Conservation (phyloP, 2,888 invertebrate species). For the Serrognathus titanus region DNA sequence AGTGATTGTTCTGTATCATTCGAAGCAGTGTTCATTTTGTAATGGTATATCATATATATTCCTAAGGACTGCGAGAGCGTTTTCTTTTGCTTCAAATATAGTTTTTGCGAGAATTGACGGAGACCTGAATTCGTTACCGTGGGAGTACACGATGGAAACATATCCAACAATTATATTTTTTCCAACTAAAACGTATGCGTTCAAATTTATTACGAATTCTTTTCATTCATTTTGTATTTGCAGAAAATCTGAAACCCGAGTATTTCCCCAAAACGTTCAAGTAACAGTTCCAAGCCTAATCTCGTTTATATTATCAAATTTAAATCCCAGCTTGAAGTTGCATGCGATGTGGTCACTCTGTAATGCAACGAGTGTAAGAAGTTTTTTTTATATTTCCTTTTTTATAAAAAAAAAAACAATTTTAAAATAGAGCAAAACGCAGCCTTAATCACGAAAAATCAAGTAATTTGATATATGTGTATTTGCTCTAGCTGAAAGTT, state of each 20-base stretch:
- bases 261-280: constrained; percentile 62
- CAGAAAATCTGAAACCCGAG: constrained; percentile 68
- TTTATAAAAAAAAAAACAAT: neutral
- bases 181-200: constrained; percentile 57
- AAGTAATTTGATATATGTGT: too few relatives aligned
- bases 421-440: neutral
- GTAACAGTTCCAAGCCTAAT: constrained; percentile 65
- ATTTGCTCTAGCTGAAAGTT: neutral
- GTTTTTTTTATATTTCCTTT: neutral
- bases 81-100: constrained; percentile 53
- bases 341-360: constrained; percentile 57
- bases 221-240: constrained; percentile 24
- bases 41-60: constrained; percentile 66
- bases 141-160: constrained; percentile 76
- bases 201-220: neutral
- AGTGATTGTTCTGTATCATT: constrained; percentile 73
- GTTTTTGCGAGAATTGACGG: constrained; percentile 73
- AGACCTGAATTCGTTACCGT: constrained; percentile 79
- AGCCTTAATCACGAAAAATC: too few relatives aligned
- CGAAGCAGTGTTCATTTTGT: constrained; percentile 75
- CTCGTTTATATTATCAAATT: constrained; percentile 69
- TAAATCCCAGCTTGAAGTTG: constrained; percentile 54
- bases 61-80: constrained; percentile 63
- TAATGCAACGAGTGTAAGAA: constrained; percentile 48
- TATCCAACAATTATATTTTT: constrained; percentile 82